phyloP scores from a whole-genome alignment of 2,797 vertebrate species.

The Mormyrops attenuatus region DNA sequence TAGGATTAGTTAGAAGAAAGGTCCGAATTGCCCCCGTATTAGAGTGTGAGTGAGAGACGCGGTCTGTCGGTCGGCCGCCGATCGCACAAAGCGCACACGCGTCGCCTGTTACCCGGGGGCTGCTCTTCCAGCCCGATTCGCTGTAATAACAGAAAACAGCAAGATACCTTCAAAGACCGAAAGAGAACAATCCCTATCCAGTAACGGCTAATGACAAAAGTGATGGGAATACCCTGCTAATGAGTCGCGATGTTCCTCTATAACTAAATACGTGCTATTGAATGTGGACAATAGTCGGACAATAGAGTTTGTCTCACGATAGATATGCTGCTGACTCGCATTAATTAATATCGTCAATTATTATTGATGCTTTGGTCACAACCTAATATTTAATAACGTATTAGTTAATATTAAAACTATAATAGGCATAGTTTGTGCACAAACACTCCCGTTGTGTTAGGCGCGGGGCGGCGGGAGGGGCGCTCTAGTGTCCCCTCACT shows the following conservation, averaged over 20 bases:
- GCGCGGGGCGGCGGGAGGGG: neutral
- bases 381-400: neutral
- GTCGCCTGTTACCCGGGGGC: neutral
- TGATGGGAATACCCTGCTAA: neutral
- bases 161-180: neutral
- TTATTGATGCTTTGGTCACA: neutral
- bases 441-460: neutral
- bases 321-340: neutral
- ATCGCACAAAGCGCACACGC: conserved; percentile 20
- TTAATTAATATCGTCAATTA: neutral
- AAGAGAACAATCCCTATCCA: neutral
- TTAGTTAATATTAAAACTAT: neutral
- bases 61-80: neutral
- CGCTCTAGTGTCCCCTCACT: neutral
- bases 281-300: neutral
- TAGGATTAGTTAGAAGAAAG: neutral
- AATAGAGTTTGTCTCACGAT: neutral
- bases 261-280: neutral
- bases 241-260: neutral
- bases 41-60: neutral
- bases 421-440: neutral
- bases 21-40: neutral
- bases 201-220: neutral
- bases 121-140: neutral
- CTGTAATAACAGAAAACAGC: neutral